Evolutionary conservation across 2,888 invertebrate species (phyloP), one percentile per base, ranked within the genome.

Genomic region (Octonoba sinensis): DNA sequence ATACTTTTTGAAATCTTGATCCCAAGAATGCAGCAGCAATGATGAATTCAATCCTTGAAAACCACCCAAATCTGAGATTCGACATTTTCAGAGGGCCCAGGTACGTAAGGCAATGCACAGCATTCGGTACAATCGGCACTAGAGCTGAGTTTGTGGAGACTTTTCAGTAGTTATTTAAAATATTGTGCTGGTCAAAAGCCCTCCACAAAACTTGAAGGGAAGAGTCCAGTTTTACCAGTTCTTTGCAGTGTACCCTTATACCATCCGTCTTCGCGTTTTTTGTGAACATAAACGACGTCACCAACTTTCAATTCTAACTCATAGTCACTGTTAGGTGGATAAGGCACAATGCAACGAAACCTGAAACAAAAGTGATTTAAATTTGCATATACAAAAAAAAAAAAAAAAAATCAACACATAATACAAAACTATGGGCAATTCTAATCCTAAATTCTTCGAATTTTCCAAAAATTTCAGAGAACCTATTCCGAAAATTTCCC

Each of bases 191-290:
- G 22, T 90, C 89, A 91, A 89, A 90, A 90, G 85, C 92, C 92
- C 88, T 95, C 94, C 16, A 96, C 97, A 90, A 97, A 97, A 87
- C 95, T 96, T 67, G 96, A 96, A 1, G 97, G 97, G 90, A 97
- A 97, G 59, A 97, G 91, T n/a, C 97, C 97, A 4, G 95, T 95
- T 86, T 95, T 93, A 51, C 96, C 96, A 1, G 96, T 96, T 75
- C 96, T 91, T 86, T 95, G 93, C 85, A 95, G 92, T 0, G 95
- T 96, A 22, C 97, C 97, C 88, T 96, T 96, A 89, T 94, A 97
- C 97, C 97, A 97, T 65, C 97, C 97, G 87, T 97, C 96, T 70
- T 96, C 96, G 71, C 96, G 92, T 87, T 96, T 96, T 87, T 94
- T 94, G 87, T 95, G 94, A 22, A 97, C 96, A 86, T 95, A 93